Percentiles rank a stretch among this genome's conserved stretches.
These are phyloP conservation scores for Hyaena hyaena DNA, from an alignment of 2,113 vertebrate species.

Conservation along the genomic window DNA sequence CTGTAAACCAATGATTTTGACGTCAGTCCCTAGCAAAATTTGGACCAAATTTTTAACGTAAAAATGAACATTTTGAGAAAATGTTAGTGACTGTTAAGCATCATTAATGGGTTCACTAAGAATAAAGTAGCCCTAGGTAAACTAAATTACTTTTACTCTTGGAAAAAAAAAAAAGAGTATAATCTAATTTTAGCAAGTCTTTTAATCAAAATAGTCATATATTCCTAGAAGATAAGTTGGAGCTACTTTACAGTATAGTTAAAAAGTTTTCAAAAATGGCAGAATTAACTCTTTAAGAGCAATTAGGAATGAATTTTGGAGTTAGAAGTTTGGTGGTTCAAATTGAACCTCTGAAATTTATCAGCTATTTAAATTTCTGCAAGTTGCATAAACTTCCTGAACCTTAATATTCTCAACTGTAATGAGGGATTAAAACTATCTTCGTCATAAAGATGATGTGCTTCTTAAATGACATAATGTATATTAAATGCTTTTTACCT, in stretches of 20 bases:
- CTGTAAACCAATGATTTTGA: background rate
- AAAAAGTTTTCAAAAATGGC: background rate
- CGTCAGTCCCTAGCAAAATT: background rate
- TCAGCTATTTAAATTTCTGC: background rate
- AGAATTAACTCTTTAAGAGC: background rate
- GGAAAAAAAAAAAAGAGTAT: background rate
- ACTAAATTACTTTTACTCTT: background rate
- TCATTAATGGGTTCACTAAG: background rate
- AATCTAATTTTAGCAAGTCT: conserved; percentile 6
- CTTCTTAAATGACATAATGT: background rate
- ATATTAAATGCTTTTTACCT: background rate
- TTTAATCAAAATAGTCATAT: conserved; percentile 28
- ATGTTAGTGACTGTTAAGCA: background rate
- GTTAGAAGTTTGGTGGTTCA: background rate
- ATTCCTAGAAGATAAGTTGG: background rate
- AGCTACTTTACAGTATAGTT: background rate
- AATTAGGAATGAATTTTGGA: background rate
- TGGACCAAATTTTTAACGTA: background rate
- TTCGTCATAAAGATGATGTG: background rate
- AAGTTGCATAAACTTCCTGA: background rate
- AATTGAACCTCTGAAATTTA: background rate
- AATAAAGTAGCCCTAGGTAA: background rate
- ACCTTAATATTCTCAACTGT: background rate
- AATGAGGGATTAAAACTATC: background rate
- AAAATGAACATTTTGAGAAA: conserved; percentile 9